Evolutionary conservation across 30 jellyfish, hydroid and myxozoan species (phyloP).

Genomic region (Chrysaora quinquecirrha): DNA sequence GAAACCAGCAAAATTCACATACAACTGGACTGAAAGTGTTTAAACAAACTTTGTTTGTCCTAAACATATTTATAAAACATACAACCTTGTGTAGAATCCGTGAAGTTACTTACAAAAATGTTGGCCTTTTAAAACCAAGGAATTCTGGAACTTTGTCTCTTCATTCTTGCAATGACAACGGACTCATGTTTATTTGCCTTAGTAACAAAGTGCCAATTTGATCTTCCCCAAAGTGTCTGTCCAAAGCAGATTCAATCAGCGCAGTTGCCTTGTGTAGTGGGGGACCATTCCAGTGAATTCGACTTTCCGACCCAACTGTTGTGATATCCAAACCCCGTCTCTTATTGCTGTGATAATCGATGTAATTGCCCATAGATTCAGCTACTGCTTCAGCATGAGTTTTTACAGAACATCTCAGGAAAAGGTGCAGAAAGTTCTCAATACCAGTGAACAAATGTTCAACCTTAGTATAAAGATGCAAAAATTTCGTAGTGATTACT

Average conservation of each 20-base stretch:
- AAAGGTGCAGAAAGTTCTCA: slow-evolving; percentile 43
- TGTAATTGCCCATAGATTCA: slow-evolving; percentile 41
- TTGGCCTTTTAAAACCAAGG: slow-evolving; percentile 39
- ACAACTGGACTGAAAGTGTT: slow-evolving; percentile 6
- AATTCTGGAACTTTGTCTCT: slow-evolving; percentile 32
- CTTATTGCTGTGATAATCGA: slow-evolving; percentile 15
- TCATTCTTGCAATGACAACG: slow-evolving; percentile 51
- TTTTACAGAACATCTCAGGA: slow-evolving; percentile 43
- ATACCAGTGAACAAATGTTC: slow-evolving; percentile 44
- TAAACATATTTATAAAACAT: neutral
- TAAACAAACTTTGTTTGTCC: slow-evolving; percentile 17
- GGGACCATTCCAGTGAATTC: slow-evolving; percentile 64
- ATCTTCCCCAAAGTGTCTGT: slow-evolving; percentile 62
- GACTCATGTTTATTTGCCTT: slow-evolving; percentile 44
- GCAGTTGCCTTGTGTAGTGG: slow-evolving; percentile 47
- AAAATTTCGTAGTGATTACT: slow-evolving; percentile 17
- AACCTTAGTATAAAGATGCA: slow-evolving; percentile 50
- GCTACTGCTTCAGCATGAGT: slow-evolving; percentile 51
- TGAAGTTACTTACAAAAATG: neutral
- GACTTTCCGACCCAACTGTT: slow-evolving; percentile 47
- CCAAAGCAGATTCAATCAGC: slow-evolving; percentile 56
- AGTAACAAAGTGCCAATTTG: slow-evolving; percentile 55
- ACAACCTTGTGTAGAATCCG: neutral
- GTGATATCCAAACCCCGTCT: slow-evolving; percentile 9
- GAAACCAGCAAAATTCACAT: neutral